Evolutionary conservation across 2,888 invertebrate genomes (phyloP), one percentile per base, ranked within the genome.

Genomic region (Cacoxenus indagator): DNA sequence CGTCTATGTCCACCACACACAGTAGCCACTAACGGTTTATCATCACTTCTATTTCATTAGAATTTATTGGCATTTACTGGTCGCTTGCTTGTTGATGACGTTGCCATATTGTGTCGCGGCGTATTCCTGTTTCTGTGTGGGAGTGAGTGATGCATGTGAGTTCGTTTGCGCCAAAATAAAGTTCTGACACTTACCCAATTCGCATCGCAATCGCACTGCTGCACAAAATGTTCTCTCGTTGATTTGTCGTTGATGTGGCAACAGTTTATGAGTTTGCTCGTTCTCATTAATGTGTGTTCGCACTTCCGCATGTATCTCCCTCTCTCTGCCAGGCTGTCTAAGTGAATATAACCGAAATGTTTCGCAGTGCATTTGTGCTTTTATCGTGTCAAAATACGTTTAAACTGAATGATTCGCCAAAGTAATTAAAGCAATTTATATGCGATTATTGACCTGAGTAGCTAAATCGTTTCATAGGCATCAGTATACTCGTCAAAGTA

Each of bases 171-270:
- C 37, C 14, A 11, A 4, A 37, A 14, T 14, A 37, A 37, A 8
- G 1, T 24, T 62, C 45, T 62, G 61, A 62, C 61, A 62, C 45
- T 45, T 26, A 62, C 43, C 26, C 31, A 62, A 62, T 26, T 43
- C 26, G 19, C 61, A 17, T 61, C 37, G 19, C 22, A 9, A n/a
- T n/a, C 4, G 48, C 17, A 19, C 6, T 17, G 17, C 6, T 22
- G 51, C 6, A 9, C 9, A 9, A 22, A 37, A 14, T 45, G 17
- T 45, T 43, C 45, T 14, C 2, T 31, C 9, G 62, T 68, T 55
- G 37, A 19, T 64, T 64, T 17, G 48, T 62, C 27, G 24, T 46
- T 67, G 59, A 57, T 72, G 64, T 69, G 68, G 61, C 61, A 45
- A 45, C 61, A 62, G 45, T 62, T 45, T 62, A 62, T 43, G 45